A percentile compares a stretch with the other conserved stretches of the same genome.
Evolutionary conservation across 2,113 vertebrate species (phyloP).

Genomic region (Pollimyrus isidori): DNA sequence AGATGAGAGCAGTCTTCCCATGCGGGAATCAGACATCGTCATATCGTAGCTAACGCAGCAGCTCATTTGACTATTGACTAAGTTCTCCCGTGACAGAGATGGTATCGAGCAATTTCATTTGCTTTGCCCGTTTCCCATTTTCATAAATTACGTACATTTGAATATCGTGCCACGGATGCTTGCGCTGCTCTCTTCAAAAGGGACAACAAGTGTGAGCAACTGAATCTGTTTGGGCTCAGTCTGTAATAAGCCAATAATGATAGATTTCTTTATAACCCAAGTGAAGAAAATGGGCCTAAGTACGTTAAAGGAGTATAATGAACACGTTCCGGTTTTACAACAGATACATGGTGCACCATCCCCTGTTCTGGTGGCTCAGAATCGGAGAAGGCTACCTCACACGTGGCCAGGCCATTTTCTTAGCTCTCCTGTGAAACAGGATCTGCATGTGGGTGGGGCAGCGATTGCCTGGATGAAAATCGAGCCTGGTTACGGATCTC

Average conservation of each 20-base stretch:
- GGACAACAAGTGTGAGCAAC: neutral
- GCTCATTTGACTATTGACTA: neutral
- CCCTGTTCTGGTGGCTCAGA: neutral
- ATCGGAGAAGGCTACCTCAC: neutral
- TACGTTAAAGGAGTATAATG: neutral
- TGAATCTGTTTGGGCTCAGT: neutral
- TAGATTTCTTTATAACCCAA: neutral
- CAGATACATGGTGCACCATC: neutral
- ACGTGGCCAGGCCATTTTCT: neutral
- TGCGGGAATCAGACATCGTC: neutral
- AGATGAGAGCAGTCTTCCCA: neutral
- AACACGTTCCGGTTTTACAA: neutral
- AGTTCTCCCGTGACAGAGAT: neutral
- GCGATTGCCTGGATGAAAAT: neutral
- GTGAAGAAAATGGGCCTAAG: neutral
- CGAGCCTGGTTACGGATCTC: neutral
- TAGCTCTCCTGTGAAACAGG: neutral
- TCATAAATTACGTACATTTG: neutral
- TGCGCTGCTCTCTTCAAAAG: neutral
- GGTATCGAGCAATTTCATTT: conserved; percentile 2
- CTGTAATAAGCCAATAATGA: neutral
- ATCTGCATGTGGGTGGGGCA: neutral
- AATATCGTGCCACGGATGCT: neutral
- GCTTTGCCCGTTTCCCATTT: neutral
- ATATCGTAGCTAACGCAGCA: neutral